A percentile compares a stretch with the other conserved stretches of the same genome.
Evolutionary conservation across 1,140 invertebrate species (phyloP).

Genomic region (Lineus longissimus): DNA sequence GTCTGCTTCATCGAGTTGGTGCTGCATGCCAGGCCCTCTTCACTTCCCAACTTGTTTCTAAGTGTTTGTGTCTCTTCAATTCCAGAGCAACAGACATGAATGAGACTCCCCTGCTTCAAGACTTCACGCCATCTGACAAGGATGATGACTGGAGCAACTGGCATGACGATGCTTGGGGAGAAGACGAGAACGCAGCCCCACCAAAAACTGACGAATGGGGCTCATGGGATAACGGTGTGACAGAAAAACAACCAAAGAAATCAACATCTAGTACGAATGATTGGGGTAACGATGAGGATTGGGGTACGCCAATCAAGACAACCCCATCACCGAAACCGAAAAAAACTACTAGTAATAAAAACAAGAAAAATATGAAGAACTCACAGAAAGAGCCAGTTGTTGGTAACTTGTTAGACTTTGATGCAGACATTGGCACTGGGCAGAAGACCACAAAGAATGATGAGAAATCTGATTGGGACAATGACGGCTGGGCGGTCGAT

Average conservation of each 20-base stretch:
- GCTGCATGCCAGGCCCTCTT: no score
- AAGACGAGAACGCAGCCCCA: neutral
- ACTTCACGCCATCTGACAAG: neutral
- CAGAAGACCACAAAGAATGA: neutral
- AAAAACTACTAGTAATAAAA: neutral
- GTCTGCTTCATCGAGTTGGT: no score
- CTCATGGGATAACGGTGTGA: neutral
- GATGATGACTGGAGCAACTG: slow-evolving; percentile 4
- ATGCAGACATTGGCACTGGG: neutral
- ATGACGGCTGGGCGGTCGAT: slow-evolving; percentile 4
- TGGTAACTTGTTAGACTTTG: slow-evolving; percentile 4
- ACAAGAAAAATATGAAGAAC: neutral
- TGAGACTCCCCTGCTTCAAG: neutral
- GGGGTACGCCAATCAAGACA: neutral
- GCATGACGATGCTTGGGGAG: neutral
- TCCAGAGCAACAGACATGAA: neutral
- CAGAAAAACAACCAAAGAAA: neutral
- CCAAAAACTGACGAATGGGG: no score
- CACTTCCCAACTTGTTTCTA: no score
- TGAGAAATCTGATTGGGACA: slow-evolving; percentile 2
- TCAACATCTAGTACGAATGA: neutral
- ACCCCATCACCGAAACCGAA: neutral
- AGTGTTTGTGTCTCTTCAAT: neutral
- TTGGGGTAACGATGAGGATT: neutral
- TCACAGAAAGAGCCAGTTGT: neutral